Percentiles rank a stretch among this genome's conserved stretches.
Evolutionary conservation across 2,113 vertebrate species (phyloP).

Genomic region (Festucalex cinctus): DNA sequence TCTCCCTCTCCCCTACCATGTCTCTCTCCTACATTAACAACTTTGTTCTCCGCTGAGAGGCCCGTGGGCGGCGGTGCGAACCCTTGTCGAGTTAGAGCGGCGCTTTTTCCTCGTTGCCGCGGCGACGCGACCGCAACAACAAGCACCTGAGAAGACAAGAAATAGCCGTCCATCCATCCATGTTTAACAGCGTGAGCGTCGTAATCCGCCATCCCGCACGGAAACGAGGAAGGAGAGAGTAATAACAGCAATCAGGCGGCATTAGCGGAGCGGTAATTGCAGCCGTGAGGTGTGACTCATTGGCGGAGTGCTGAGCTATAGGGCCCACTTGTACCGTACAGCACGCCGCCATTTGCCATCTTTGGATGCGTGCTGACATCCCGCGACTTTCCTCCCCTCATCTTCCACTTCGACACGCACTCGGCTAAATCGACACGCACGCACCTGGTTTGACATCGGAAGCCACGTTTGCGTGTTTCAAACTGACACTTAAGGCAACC

Average conservation of each 20-base stretch:
- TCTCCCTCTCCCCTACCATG: background rate
- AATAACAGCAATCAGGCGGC: constrained; percentile 52
- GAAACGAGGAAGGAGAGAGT: constrained; percentile 12
- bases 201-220: background rate
- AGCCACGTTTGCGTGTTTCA: constrained; percentile 17
- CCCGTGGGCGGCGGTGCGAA: constrained; percentile 48
- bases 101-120: constrained; percentile 46
- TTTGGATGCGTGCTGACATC: too few relatives aligned
- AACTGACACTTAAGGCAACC: constrained; percentile 34
- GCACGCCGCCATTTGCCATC: constrained; percentile 3
- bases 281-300: constrained; percentile 53
- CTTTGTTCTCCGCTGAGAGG: constrained; percentile 49
- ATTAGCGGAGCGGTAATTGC: constrained; percentile 50
- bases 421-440: constrained; percentile 6
- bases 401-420: constrained; percentile 10
- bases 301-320: background rate
- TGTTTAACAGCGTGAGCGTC: background rate
- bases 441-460: background rate
- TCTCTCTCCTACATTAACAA: background rate
- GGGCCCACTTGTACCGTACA: background rate
- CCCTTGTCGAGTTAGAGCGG: constrained; percentile 52
- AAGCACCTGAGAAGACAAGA: constrained; percentile 11
- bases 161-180: background rate
- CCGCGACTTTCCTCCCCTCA: background rate
- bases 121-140: constrained; percentile 33